phyloP scores from a whole-genome alignment of 2,797 vertebrate genomes.

The Malacoraja senta region DNA sequence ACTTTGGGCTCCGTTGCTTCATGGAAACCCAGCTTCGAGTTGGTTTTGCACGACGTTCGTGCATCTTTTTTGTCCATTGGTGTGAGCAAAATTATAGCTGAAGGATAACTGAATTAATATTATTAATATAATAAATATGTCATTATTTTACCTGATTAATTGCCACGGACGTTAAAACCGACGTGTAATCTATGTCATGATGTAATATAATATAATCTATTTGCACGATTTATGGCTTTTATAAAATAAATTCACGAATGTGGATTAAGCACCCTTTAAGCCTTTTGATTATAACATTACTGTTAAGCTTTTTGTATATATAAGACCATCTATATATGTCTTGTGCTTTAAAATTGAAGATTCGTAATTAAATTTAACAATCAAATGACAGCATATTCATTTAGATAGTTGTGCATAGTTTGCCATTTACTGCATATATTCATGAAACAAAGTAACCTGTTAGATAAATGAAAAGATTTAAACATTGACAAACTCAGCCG shows the following conservation, averaged over 20 bases:
- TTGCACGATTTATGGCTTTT: background rate
- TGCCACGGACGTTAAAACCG: background rate
- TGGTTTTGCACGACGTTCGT: background rate
- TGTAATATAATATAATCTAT: too few relatives aligned
- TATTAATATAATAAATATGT: background rate
- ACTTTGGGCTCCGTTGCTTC: background rate
- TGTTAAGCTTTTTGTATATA: background rate
- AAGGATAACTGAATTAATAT: background rate
- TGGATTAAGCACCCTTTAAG: background rate
- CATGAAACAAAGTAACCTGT: background rate
- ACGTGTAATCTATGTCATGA: background rate
- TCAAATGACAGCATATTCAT: background rate
- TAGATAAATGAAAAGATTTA: background rate
- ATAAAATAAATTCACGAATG: background rate
- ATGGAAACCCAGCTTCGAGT: background rate
- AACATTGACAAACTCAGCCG: background rate
- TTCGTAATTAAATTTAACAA: background rate
- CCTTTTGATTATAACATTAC: background rate
- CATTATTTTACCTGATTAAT: background rate
- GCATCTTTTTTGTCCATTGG: too few relatives aligned
- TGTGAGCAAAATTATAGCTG: background rate
- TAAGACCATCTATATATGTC: background rate
- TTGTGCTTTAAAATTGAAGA: background rate
- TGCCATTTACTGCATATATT: background rate
- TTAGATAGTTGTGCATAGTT: background rate